Conservation (phyloP, 2,888 invertebrate species). For the Aradus depressus region DNA sequence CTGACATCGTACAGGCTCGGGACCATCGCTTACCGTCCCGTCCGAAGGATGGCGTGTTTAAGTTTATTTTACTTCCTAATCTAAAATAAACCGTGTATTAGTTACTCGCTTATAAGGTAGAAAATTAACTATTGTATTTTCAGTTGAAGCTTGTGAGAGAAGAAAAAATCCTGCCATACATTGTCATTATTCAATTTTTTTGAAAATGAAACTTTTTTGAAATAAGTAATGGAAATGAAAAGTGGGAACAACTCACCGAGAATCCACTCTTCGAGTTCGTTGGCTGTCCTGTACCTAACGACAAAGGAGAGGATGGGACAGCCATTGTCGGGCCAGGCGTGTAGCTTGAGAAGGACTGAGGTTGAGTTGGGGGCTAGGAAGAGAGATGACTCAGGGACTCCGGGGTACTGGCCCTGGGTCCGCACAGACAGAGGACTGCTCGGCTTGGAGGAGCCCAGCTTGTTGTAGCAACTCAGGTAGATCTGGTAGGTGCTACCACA, state of each 20-base stretch:
- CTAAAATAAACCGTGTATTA: no score
- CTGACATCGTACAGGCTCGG: no score
- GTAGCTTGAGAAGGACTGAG: constrained; percentile 51
- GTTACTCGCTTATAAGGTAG: no score
- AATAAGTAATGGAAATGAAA: no score
- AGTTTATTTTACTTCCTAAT: no score
- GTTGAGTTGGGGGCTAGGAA: constrained; percentile 60
- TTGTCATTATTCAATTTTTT: no score
- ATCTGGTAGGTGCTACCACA: constrained; percentile 65
- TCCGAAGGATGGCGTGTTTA: no score
- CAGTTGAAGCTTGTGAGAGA: no score
- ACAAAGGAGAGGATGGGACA: constrained; percentile 58
- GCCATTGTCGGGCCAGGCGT: constrained; percentile 63
- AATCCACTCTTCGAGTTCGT: constrained; percentile 57
- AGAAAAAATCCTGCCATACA: no score
- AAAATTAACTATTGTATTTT: no score
- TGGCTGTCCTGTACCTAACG: constrained; percentile 53
- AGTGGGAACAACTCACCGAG: constrained; percentile 41
- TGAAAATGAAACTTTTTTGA: no score
- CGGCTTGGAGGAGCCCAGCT: constrained; percentile 57
- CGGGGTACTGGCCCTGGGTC: constrained; percentile 61
- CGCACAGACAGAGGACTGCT: constrained; percentile 56
- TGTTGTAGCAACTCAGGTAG: constrained; percentile 56
- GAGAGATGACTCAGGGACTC: constrained; percentile 49
- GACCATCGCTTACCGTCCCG: no score